Conservation (phyloP, 1,140 invertebrate genomes). For the Thaumetopoea pityocampa region DNA sequence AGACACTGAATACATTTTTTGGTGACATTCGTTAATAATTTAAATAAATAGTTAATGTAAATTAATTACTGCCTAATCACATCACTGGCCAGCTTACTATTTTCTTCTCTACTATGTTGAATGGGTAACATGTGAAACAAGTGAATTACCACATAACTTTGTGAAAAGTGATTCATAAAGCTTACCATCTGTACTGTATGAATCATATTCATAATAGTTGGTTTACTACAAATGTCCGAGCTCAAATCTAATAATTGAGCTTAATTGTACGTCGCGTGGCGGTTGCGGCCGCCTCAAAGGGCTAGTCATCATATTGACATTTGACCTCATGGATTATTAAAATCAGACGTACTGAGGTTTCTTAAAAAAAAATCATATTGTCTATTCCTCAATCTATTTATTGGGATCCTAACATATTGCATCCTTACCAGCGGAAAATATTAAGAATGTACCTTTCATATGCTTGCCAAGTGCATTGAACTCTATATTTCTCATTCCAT, state of each 20-base stretch:
- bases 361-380: too few species aligned
- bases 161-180: slow-evolving; percentile 10
- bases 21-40: too few species aligned
- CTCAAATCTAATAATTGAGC: slow-evolving; percentile 44
- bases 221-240: slow-evolving; percentile 22
- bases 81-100: too few species aligned
- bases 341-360: slow-evolving; percentile 31
- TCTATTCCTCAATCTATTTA: too few species aligned
- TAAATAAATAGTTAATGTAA: too few species aligned
- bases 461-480: slow-evolving; percentile 3
- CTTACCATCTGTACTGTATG: slow-evolving; percentile 11
- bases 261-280: slow-evolving; percentile 47
- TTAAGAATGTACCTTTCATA: too few species aligned
- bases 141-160: slow-evolving; percentile 7
- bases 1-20: too few species aligned
- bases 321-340: slow-evolving; percentile 48
- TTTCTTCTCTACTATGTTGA: too few species aligned
- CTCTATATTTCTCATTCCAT: slow-evolving; percentile 3
- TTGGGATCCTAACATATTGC: too few species aligned
- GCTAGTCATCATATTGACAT: slow-evolving; percentile 34
- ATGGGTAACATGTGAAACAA: background rate
- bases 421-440: too few species aligned
- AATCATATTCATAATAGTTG: slow-evolving; percentile 17
- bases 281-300: slow-evolving; percentile 20
- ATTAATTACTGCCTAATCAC: too few species aligned